Percentiles rank a stretch among this genome's conserved stretches.
Conservation (phyloP, 2,888 invertebrate species). For the Eupithecia exiguata region DNA sequence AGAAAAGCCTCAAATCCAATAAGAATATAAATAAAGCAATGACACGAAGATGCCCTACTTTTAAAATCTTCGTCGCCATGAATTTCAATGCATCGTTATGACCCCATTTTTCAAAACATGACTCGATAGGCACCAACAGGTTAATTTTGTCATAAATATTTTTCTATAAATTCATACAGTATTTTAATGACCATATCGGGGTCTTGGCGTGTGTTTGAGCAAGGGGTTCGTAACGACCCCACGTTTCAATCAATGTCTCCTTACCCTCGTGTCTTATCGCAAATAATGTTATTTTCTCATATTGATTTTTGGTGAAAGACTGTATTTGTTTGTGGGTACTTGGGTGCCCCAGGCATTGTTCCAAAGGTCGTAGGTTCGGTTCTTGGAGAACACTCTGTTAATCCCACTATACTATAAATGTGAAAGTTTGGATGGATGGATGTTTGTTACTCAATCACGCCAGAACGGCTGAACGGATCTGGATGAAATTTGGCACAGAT, state of each 20-base stretch:
- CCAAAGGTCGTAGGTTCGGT: neutral
- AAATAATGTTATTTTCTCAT: conserved; percentile 34
- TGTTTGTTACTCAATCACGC: too few species aligned
- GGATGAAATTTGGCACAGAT: too few species aligned
- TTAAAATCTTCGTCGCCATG: conserved; percentile 20
- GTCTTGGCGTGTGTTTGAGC: conserved; percentile 20
- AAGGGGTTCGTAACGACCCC: conserved; percentile 35
- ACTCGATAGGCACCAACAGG: conserved; percentile 3
- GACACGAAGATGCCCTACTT: conserved; percentile 18
- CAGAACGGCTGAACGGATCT: too few species aligned
- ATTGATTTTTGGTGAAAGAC: conserved; percentile 20
- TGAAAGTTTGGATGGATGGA: too few species aligned
- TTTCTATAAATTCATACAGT: conserved; percentile 11
- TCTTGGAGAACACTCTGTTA: neutral
- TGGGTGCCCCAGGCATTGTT: neutral
- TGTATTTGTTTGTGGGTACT: conserved; percentile 7
- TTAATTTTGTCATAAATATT: conserved; percentile 9
- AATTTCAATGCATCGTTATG: neutral
- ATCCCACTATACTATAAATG: too few species aligned
- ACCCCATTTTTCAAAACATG: conserved; percentile 3
- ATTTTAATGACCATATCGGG: conserved; percentile 21
- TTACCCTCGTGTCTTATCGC: conserved; percentile 36
- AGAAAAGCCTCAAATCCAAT: conserved; percentile 26
- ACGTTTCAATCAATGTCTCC: conserved; percentile 36
- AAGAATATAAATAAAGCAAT: conserved; percentile 25